These are phyloP conservation scores for Chrysochloris asiatica DNA, from an alignment of 2,113 vertebrate genomes.

Conservation along the genomic window DNA sequence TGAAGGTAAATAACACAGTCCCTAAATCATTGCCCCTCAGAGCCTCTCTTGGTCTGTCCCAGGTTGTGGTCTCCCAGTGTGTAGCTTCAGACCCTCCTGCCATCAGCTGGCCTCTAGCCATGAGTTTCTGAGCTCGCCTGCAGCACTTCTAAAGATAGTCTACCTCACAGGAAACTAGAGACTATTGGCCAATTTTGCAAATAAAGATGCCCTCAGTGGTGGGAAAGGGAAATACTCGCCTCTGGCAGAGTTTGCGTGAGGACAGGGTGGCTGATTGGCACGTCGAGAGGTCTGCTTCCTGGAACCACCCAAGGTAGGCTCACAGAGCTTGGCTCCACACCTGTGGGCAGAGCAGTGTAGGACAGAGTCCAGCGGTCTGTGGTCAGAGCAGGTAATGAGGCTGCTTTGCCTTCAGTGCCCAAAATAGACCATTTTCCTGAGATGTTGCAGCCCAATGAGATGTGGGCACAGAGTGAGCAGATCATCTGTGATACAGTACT, in stretches of 20 bases:
- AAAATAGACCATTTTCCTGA: neutral
- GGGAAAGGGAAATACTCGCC: slow-evolving; percentile 22
- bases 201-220: slow-evolving; percentile 55
- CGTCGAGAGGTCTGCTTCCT: neutral
- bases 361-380: neutral
- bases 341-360: neutral
- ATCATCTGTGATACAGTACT: neutral
- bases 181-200: slow-evolving; percentile 71
- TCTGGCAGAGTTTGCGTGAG: neutral
- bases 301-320: slow-evolving; percentile 61
- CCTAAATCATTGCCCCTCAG: neutral
- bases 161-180: slow-evolving; percentile 75
- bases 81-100: neutral
- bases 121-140: neutral
- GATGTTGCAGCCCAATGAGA: neutral
- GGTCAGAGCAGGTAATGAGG: neutral
- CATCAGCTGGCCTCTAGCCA: neutral
- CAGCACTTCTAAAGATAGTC: slow-evolving; percentile 38
- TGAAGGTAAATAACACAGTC: neutral
- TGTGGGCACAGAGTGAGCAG: fast-evolving
- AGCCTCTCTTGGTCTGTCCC: neutral
- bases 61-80: neutral
- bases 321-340: neutral
- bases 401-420: neutral
- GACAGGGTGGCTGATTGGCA: neutral